Conservation (phyloP, 2,797 vertebrate genomes). For the Neopelma chrysocephalum region DNA sequence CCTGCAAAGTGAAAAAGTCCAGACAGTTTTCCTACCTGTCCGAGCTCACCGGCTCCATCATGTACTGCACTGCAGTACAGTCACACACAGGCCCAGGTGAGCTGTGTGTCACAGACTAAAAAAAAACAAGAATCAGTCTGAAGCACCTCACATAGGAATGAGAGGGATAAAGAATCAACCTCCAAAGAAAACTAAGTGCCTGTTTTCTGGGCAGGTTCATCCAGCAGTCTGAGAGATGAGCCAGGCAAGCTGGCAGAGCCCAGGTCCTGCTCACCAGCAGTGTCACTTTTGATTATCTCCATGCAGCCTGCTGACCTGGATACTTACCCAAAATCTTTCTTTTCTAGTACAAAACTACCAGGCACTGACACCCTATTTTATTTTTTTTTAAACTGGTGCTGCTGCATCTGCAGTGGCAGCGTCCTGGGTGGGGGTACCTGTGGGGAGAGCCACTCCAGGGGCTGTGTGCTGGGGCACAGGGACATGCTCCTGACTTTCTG, state of each 20-base stretch:
- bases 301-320: neutral
- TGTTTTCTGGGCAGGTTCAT: neutral
- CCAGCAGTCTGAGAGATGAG: neutral
- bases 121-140: neutral
- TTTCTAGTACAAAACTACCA: neutral
- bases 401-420: neutral
- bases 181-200: neutral
- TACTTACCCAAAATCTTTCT: neutral
- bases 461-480: fast-evolving
- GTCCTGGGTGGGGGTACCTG: too few species aligned
- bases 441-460: neutral
- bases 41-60: neutral
- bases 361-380: neutral
- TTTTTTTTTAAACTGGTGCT: neutral
- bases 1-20: neutral
- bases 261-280: neutral
- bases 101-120: neutral
- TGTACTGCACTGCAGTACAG: neutral
- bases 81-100: neutral
- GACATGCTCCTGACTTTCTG: neutral
- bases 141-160: neutral
- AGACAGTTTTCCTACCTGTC: neutral
- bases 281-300: neutral
- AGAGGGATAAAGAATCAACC: neutral
- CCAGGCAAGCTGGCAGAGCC: neutral